Evolutionary conservation across 1,140 invertebrate species (phyloP).

Genomic region (Samia ricini): DNA sequence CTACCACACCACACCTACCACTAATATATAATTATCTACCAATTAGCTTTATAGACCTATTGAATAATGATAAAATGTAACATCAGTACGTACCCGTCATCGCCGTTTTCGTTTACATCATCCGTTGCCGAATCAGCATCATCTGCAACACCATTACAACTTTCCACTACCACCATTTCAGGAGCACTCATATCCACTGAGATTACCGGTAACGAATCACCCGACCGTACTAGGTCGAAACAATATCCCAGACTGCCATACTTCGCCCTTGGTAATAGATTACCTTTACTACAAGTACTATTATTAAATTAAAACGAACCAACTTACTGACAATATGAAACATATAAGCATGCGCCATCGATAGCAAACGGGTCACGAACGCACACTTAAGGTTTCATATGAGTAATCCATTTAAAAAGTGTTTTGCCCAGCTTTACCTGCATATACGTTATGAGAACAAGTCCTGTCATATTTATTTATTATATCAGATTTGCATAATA

Average conservation of each 20-base stretch:
- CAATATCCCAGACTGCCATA: constrained; percentile 54
- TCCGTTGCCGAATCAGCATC: constrained; percentile 24
- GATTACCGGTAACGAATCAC: constrained; percentile 23
- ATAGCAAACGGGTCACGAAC: constrained; percentile 69
- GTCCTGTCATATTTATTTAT: background rate
- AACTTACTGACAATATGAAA: constrained; percentile 62
- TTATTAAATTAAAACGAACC: constrained; percentile 78
- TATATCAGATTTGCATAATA: constrained; percentile 1
- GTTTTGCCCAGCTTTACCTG: constrained; percentile 26
- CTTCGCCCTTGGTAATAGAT: constrained; percentile 71
- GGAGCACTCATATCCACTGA: constrained; percentile 60
- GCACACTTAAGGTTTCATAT: constrained; percentile 63
- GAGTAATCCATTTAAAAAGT: constrained; percentile 71
- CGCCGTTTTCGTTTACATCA: constrained; percentile 39
- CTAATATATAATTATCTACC: background rate
- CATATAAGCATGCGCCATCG: constrained; percentile 68
- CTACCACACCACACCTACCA: too few species aligned
- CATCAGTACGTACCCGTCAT: constrained; percentile 49
- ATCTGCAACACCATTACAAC: constrained; percentile 59
- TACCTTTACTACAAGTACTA: constrained; percentile 69
- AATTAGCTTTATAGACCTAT: background rate
- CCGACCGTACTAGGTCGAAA: constrained; percentile 41
- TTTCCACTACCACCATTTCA: constrained; percentile 56
- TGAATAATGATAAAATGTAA: background rate
- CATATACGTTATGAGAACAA: constrained; percentile 6